Evolutionary conservation across 37 sponge, comb jelly and placozoan species (phyloP).

Genomic region (Chondrilla cf. caribensis): DNA sequence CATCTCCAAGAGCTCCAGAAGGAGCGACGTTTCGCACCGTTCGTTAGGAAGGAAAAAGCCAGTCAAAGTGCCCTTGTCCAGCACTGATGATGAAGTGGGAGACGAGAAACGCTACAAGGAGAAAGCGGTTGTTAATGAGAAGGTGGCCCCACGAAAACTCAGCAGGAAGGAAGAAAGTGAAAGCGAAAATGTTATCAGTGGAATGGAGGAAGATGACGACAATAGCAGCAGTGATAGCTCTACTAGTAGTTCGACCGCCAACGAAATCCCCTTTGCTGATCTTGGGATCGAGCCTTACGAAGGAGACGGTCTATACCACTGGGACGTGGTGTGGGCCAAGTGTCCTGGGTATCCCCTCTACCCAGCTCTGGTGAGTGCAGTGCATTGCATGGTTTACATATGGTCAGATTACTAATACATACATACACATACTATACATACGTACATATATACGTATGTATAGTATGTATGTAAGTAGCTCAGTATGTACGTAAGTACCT

Average conservation of each 20-base stretch:
- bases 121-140: not conserved
- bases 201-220: not conserved
- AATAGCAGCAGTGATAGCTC: not conserved
- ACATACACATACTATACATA: no score
- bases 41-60: not conserved
- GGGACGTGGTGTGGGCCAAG: constrained; percentile 98
- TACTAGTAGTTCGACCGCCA: not conserved
- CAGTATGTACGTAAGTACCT: no score
- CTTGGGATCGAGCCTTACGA: constrained; percentile 2
- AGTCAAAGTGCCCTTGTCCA: not conserved
- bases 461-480: no score
- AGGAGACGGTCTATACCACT: constrained; percentile 26
- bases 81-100: not conserved
- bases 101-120: not conserved
- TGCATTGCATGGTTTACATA: no score
- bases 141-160: no score
- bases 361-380: constrained; percentile 90
- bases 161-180: no score
- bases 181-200: not conserved
- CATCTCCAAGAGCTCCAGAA: not conserved
- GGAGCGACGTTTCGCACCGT: not conserved
- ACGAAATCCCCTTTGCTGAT: constrained; percentile 7
- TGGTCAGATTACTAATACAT: no score
- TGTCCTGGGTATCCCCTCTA: constrained; percentile 94
- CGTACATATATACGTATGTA: no score